phyloP scores from a whole-genome alignment of 2,888 invertebrate genomes.

The Magallana nippona region DNA sequence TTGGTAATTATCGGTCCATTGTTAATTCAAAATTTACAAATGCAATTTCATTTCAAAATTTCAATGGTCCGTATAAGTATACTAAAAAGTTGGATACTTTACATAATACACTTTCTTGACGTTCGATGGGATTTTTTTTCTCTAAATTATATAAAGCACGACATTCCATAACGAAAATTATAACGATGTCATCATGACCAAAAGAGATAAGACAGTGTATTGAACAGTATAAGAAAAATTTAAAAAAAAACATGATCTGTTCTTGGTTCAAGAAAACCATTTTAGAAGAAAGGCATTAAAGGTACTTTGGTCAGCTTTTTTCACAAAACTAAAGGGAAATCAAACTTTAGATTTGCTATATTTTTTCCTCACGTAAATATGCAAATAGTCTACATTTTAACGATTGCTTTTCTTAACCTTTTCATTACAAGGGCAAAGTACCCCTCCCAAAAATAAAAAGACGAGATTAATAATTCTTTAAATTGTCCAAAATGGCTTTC shows the following conservation, averaged over 20 bases:
- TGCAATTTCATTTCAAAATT: constrained; percentile 20
- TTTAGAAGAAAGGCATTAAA: background rate
- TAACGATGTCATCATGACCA: background rate
- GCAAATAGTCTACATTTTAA: too few species aligned
- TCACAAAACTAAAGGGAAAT: too few species aligned
- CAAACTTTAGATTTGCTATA: too few species aligned
- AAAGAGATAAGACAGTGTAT: background rate
- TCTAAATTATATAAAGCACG: background rate
- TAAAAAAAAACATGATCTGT: background rate
- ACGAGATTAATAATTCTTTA: background rate
- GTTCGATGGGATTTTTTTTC: background rate
- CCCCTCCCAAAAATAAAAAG: too few species aligned
- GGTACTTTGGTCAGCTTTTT: background rate
- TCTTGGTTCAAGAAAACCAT: background rate
- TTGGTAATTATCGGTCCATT: constrained; percentile 16
- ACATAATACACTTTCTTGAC: background rate
- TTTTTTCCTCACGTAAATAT: too few species aligned
- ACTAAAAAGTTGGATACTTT: constrained; percentile 14
- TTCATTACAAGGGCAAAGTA: too few species aligned
- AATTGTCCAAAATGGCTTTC: background rate
- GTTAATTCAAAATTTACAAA: constrained; percentile 1
- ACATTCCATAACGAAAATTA: background rate
- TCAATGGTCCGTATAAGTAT: background rate
- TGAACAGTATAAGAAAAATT: background rate
- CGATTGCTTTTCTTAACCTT: too few species aligned